Evolutionary conservation across 2,888 invertebrate genomes (phyloP).

Genomic region (Eupithecia inturbata): DNA sequence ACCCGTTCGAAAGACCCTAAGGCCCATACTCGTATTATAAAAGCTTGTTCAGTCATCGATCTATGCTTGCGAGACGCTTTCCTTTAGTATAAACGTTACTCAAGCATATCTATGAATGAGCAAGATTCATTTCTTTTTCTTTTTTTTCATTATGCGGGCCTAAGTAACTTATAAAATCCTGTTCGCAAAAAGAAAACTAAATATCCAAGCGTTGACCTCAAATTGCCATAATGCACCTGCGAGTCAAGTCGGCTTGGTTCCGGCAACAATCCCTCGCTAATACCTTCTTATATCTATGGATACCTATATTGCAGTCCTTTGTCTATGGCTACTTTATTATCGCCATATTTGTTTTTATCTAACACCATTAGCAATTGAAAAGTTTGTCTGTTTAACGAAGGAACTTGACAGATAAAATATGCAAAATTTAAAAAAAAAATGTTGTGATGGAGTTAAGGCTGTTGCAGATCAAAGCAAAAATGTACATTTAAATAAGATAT

Average conservation of each 20-base stretch:
- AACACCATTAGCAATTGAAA: neutral
- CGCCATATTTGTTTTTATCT: neutral
- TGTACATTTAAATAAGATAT: too few relatives aligned
- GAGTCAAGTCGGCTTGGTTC: slow-evolving; percentile 39
- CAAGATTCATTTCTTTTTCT: too few relatives aligned
- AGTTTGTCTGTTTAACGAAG: neutral
- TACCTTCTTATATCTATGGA: slow-evolving; percentile 31
- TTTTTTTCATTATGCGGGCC: too few relatives aligned
- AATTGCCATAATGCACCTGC: slow-evolving; percentile 52
- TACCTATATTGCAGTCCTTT: slow-evolving; percentile 21
- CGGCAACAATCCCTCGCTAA: slow-evolving; percentile 43
- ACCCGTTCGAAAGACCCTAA: slow-evolving; percentile 4
- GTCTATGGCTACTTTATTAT: slow-evolving; percentile 7
- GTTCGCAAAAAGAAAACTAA: slow-evolving; percentile 23
- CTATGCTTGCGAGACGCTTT: too few relatives aligned
- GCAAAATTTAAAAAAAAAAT: neutral
- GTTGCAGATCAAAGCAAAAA: too few relatives aligned
- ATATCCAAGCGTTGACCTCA: slow-evolving; percentile 35
- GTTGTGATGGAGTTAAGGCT: neutral
- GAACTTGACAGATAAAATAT: neutral
- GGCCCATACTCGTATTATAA: too few relatives aligned
- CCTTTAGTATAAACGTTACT: too few relatives aligned
- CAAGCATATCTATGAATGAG: too few relatives aligned
- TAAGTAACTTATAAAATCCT: slow-evolving; percentile 16
- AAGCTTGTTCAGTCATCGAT: too few relatives aligned